Evolutionary conservation across 2,113 vertebrate species (phyloP).

Genomic region (Cepphus grylle): DNA sequence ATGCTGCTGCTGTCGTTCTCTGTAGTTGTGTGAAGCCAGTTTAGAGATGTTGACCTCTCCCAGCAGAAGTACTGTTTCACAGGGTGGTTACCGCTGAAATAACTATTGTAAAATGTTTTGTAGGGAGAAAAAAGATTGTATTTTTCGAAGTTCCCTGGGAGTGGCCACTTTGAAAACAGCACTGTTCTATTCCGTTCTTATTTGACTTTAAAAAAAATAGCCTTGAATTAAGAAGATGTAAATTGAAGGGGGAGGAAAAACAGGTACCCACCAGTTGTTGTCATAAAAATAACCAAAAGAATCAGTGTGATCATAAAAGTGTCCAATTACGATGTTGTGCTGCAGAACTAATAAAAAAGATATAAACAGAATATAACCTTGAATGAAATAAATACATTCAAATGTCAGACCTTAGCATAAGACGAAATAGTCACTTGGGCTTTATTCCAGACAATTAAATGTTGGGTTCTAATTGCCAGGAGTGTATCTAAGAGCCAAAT

Average conservation of each 20-base stretch:
- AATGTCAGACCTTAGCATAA: neutral
- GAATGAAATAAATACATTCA: neutral
- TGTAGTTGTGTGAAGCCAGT: neutral
- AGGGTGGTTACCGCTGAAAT: neutral
- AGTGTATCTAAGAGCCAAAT: neutral
- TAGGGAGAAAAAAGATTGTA: neutral
- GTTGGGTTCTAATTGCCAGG: neutral
- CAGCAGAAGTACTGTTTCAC: neutral
- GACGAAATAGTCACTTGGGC: neutral
- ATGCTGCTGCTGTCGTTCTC: neutral
- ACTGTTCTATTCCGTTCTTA: neutral
- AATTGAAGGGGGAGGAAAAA: neutral
- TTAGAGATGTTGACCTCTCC: neutral
- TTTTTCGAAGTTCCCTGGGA: neutral
- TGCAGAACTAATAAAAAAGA: neutral
- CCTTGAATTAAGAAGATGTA: neutral
- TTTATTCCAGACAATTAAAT: neutral
- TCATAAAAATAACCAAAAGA: neutral
- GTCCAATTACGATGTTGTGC: neutral
- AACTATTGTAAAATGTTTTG: neutral
- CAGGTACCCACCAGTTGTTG: neutral
- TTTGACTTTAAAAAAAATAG: neutral
- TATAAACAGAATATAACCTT: constrained; percentile 6
- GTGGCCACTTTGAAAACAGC: neutral
- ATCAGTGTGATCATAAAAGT: neutral